phyloP scores from a whole-genome alignment of 2,113 vertebrate species.

The Pandion haliaetus region DNA sequence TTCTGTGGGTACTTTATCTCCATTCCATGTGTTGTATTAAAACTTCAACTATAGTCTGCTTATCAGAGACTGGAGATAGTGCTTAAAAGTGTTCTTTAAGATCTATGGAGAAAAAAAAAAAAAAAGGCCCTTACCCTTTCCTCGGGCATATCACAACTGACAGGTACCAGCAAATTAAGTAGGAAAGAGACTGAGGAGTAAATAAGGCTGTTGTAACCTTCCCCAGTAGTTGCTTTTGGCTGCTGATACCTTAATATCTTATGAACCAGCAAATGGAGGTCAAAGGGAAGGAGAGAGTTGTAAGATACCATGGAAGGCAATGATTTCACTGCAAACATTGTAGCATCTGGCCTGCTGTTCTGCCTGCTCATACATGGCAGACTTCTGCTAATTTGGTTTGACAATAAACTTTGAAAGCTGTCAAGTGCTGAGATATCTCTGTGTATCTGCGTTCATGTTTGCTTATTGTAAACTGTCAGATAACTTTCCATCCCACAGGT shows the following conservation, averaged over 20 bases:
- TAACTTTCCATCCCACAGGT: slow-evolving; percentile 31
- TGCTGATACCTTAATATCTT: not conserved
- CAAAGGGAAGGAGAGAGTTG: not conserved
- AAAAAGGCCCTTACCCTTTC: not conserved
- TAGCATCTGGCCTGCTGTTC: slow-evolving; percentile 8
- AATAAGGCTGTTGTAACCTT: not conserved
- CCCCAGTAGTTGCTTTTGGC: not conserved
- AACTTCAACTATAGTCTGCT: not conserved
- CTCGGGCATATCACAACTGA: not conserved
- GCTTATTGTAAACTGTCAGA: slow-evolving; percentile 35
- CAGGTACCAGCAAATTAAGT: not conserved
- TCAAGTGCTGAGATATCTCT: slow-evolving; percentile 17
- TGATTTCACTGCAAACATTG: slow-evolving; percentile 23
- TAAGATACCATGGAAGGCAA: not conserved
- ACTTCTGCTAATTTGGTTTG: slow-evolving; percentile 59
- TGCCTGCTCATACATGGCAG: not conserved
- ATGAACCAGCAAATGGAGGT: not conserved
- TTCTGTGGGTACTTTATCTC: not conserved
- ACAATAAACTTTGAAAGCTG: slow-evolving; percentile 56
- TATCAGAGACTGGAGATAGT: not conserved
- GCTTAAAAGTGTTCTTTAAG: not conserved
- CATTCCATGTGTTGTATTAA: not conserved
- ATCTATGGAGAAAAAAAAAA: not conserved
- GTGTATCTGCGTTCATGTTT: not conserved
- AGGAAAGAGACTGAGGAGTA: not conserved